A percentile compares a stretch with the other conserved stretches of the same genome.
Conservation (phyloP, 2,888 invertebrate species). For the Gymnocheta viridis region DNA sequence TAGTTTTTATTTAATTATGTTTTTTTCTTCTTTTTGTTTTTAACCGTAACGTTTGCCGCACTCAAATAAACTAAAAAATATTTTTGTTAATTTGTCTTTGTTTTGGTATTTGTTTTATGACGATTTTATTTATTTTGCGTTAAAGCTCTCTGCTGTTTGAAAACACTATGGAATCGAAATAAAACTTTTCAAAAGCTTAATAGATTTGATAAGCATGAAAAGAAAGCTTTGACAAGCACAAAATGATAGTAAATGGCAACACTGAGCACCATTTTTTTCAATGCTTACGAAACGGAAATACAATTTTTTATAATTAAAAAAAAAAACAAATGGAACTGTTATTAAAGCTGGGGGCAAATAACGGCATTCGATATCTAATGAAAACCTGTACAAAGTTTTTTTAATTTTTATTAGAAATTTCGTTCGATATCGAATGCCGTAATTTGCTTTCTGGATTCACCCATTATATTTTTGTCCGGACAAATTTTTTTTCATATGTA, state of each 20-base stretch:
- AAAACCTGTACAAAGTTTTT: no score
- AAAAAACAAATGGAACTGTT: no score
- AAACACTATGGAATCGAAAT: conserved; percentile 53
- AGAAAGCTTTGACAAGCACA: conserved; percentile 22
- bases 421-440: no score
- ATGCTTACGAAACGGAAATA: background rate
- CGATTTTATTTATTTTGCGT: conserved; percentile 54
- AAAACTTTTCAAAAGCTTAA: conserved; percentile 17
- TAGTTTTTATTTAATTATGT: conserved; percentile 64
- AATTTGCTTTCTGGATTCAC: no score
- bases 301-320: background rate
- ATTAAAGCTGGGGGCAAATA: no score
- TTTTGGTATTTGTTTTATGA: conserved; percentile 20
- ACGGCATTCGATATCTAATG: no score
- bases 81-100: conserved; percentile 43
- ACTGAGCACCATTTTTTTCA: background rate
- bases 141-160: conserved; percentile 8
- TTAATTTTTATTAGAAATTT: no score
- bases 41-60: conserved; percentile 76
- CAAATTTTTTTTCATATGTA: no score
- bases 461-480: no score
- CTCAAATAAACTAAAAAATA: conserved; percentile 76
- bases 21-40: conserved; percentile 71
- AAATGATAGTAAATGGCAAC: conserved; percentile 3
- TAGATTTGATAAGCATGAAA: background rate